Conservation (phyloP, 1,140 invertebrate species). For the Listronotus oregonensis region DNA sequence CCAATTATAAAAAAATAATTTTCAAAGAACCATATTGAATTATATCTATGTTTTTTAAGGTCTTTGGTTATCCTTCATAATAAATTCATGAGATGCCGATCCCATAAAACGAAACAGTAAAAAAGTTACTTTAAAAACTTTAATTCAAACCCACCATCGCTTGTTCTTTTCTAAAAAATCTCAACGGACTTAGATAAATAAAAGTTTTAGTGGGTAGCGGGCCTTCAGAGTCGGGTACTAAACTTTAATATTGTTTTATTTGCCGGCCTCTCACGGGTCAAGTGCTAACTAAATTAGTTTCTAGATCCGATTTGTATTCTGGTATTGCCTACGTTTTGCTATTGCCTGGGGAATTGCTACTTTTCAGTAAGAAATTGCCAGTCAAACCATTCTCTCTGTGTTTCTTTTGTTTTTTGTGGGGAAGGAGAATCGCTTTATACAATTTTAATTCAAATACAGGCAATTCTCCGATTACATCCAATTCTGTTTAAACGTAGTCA, state of each 20-base stretch:
- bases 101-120: slow-evolving; percentile 10
- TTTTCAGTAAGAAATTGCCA: slow-evolving; percentile 47
- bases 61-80: not conserved
- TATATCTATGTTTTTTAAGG: not conserved
- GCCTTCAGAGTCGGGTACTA: slow-evolving; percentile 47
- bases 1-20: too few relatives aligned
- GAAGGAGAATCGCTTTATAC: slow-evolving; percentile 26
- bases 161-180: slow-evolving; percentile 8
- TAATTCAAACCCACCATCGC: slow-evolving; percentile 1
- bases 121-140: slow-evolving; percentile 13
- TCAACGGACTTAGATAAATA: slow-evolving; percentile 28
- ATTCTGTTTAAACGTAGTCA: too few relatives aligned
- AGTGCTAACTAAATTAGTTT: slow-evolving; percentile 55
- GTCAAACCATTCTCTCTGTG: slow-evolving; percentile 25
- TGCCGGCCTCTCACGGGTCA: slow-evolving; percentile 53
- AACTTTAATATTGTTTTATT: slow-evolving; percentile 58
- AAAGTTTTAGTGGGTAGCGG: slow-evolving; percentile 41
- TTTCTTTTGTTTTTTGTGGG: slow-evolving; percentile 29
- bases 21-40: too few relatives aligned
- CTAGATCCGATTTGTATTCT: slow-evolving; percentile 55
- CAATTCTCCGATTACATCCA: slow-evolving; percentile 11
- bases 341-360: slow-evolving; percentile 45
- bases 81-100: slow-evolving; percentile 1
- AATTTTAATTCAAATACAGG: slow-evolving; percentile 31
- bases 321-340: slow-evolving; percentile 49